Conservation (phyloP, 2,888 invertebrate species). For the Gastracanthus pulcherrimus region DNA sequence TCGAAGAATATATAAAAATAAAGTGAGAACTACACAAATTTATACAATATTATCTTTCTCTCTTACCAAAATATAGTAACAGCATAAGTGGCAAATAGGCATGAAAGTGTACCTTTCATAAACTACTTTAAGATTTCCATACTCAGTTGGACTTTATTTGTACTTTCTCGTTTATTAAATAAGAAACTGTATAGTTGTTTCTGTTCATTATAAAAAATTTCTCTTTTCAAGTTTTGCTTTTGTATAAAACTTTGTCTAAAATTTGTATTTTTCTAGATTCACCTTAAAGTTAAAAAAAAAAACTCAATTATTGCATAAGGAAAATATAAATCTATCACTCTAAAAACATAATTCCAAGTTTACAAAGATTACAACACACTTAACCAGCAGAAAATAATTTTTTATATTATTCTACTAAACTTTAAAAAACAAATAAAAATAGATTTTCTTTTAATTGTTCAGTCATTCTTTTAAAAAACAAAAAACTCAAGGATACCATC, state of each 20-base stretch:
- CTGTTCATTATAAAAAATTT: slow-evolving; percentile 9
- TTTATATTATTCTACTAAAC: slow-evolving; percentile 43
- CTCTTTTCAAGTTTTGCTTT: slow-evolving; percentile 18
- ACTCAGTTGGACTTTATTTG: slow-evolving; percentile 50
- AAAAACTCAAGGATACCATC: slow-evolving; percentile 28
- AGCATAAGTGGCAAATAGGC: slow-evolving; percentile 36
- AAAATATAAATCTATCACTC: slow-evolving; percentile 19
- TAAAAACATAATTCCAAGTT: slow-evolving; percentile 34
- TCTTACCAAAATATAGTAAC: slow-evolving; percentile 16
- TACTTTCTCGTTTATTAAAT: slow-evolving; percentile 51
- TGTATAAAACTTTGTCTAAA: slow-evolving; percentile 27
- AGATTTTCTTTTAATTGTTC: slow-evolving; percentile 22
- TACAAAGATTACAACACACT: slow-evolving; percentile 29
- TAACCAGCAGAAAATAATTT: slow-evolving; percentile 42
- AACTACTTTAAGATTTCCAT: slow-evolving; percentile 33
- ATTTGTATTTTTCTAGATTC: slow-evolving; percentile 22
- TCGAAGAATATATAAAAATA: slow-evolving; percentile 49
- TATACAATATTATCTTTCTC: slow-evolving; percentile 41
- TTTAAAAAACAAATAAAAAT: slow-evolving; percentile 47
- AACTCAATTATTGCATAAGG: slow-evolving; percentile 5
- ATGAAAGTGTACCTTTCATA: slow-evolving; percentile 18
- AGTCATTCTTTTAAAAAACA: slow-evolving; percentile 28
- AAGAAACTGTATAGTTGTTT: slow-evolving; percentile 25
- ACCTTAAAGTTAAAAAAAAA: slow-evolving; percentile 33
- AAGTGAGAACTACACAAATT: slow-evolving; percentile 42